phyloP scores from a whole-genome alignment of 2,888 invertebrate species.

The Ochlodes sylvanus region DNA sequence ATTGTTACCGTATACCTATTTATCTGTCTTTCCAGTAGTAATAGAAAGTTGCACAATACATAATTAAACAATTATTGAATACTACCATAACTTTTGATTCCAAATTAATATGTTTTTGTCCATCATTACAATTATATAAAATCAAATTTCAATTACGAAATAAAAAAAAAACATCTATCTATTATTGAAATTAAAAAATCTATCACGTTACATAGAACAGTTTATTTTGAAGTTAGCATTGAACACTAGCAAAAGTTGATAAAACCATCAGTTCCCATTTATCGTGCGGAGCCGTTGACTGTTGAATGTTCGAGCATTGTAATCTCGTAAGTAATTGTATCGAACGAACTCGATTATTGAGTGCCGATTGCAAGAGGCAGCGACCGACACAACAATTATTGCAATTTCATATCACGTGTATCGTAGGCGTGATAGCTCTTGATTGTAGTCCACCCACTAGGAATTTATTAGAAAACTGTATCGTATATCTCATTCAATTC shows the following conservation, averaged over 20 bases:
- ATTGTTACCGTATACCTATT: no score
- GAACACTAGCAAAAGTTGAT: not conserved
- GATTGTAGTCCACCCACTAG: constrained; percentile 37
- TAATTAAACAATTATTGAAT: no score
- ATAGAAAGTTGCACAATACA: no score
- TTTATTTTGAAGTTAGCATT: no score
- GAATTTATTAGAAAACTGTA: constrained; percentile 38
- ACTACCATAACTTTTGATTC: no score
- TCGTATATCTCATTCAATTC: constrained; percentile 25
- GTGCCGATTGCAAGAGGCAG: constrained; percentile 30
- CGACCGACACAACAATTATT: constrained; percentile 36
- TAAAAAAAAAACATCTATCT: no score
- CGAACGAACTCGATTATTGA: constrained; percentile 17
- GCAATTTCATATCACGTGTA: constrained; percentile 36
- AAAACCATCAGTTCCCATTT: not conserved
- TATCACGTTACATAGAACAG: no score
- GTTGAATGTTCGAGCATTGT: constrained; percentile 10
- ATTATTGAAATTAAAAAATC: no score
- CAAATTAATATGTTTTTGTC: no score
- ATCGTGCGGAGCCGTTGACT: not conserved
- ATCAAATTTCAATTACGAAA: no score
- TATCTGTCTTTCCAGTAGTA: no score
- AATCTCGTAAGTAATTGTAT: constrained; percentile 10
- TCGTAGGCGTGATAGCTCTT: constrained; percentile 36
- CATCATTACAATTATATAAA: no score